Conservation (phyloP, 2,113 vertebrate species). For the Tenrec ecaudatus region DNA sequence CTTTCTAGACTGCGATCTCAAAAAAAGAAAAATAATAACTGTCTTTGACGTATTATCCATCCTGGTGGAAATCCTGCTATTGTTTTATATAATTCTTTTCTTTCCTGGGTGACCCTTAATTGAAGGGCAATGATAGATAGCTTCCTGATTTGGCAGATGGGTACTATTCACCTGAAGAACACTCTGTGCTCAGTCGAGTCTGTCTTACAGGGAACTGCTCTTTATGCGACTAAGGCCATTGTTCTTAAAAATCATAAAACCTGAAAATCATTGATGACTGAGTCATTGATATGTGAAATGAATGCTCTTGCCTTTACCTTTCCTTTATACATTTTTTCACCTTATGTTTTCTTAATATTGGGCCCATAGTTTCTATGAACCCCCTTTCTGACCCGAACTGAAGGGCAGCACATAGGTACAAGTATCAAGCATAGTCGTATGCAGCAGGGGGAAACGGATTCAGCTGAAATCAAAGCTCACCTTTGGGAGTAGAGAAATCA, state of each 20-base stretch:
- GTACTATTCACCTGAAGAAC: background rate
- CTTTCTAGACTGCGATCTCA: constrained; percentile 63
- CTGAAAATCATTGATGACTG: background rate
- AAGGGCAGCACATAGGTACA: background rate
- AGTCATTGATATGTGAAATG: constrained; percentile 35
- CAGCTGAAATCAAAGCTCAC: constrained; percentile 29
- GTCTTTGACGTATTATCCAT: constrained; percentile 62
- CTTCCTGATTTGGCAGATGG: background rate
- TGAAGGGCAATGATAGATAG: constrained; percentile 25
- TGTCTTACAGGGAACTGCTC: background rate
- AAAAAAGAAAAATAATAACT: constrained; percentile 47
- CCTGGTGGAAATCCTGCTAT: constrained; percentile 47
- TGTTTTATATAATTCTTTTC: constrained; percentile 59
- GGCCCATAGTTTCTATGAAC: background rate
- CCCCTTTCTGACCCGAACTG: constrained; percentile 33
- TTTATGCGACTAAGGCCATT: background rate
- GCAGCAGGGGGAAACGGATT: background rate
- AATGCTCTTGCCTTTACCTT: background rate
- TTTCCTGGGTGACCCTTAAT: constrained; percentile 47
- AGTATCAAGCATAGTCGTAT: background rate
- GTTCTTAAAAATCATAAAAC: constrained; percentile 45
- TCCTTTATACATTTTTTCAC: constrained; percentile 32
- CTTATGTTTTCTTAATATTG: constrained; percentile 25
- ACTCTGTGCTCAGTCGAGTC: constrained; percentile 26
- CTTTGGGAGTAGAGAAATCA: background rate